Conservation (phyloP, 2,113 vertebrate species). For the Camelus dromedarius region DNA sequence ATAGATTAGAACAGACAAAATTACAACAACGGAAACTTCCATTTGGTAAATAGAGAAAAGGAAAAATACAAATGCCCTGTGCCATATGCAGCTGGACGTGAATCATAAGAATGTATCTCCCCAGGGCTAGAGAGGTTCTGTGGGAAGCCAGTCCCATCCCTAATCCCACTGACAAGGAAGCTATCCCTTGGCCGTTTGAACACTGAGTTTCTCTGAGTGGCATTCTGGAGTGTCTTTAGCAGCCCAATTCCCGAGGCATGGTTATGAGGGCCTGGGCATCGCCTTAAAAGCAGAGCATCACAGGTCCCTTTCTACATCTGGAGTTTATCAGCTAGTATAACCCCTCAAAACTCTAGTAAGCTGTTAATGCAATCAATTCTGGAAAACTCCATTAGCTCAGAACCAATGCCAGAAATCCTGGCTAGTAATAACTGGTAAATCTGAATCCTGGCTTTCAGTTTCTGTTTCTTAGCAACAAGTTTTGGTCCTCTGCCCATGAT, state of each 20-base stretch:
- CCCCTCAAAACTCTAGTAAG: conserved; percentile 52
- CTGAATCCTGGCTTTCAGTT: conserved; percentile 64
- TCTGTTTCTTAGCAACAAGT: conserved; percentile 64
- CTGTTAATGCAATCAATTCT: conserved; percentile 53
- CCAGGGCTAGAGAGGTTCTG: background rate
- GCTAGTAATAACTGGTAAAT: conserved; percentile 66
- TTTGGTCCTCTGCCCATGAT: background rate
- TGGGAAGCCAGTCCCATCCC: background rate
- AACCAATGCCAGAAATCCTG: conserved; percentile 66
- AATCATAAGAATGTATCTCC: background rate
- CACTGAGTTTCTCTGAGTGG: accelerated
- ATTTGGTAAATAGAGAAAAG: background rate
- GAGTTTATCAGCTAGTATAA: background rate
- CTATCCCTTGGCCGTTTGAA: background rate
- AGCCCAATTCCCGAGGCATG: background rate
- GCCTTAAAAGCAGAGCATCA: background rate
- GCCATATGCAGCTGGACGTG: background rate
- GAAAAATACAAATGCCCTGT: background rate
- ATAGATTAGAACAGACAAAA: background rate
- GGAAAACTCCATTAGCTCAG: conserved; percentile 49
- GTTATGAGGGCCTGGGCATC: background rate
- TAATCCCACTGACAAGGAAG: background rate
- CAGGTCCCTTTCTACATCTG: background rate
- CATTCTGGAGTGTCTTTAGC: background rate
- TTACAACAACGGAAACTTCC: background rate